These are phyloP conservation scores for Drosophila infuscata DNA, from an alignment of 2,888 invertebrate species.

Conservation along the genomic window DNA sequence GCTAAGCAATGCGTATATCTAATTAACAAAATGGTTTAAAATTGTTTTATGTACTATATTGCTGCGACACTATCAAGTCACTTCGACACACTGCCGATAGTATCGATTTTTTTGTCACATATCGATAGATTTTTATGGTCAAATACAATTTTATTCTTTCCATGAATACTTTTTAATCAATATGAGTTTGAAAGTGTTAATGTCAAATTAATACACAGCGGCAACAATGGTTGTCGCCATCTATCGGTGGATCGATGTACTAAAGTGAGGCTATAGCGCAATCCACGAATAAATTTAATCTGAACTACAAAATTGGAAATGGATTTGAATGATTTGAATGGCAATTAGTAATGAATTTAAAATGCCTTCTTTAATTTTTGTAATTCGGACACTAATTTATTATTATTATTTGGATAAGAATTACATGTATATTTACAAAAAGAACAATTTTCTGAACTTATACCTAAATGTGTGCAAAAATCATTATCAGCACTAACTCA, in stretches of 20 bases:
- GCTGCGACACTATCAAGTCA: neutral
- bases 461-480: conserved; percentile 45
- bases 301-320: neutral
- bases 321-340: neutral
- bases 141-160: neutral
- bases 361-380: neutral
- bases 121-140: neutral
- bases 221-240: neutral
- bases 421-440: conserved; percentile 57
- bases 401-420: conserved; percentile 25
- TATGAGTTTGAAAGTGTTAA: neutral
- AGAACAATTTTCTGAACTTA: conserved; percentile 24
- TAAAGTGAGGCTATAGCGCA: neutral
- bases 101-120: neutral
- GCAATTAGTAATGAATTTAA: neutral
- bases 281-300: neutral
- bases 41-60: conserved; percentile 10
- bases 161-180: neutral
- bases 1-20: neutral
- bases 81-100: neutral
- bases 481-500: conserved; percentile 33
- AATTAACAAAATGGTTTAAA: neutral
- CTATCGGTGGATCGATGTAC: neutral
- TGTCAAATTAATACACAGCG: neutral
- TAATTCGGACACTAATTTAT: conserved; percentile 21